Evolutionary conservation across 1,140 invertebrate genomes (phyloP).

Genomic region (Drosophila bipectinata): DNA sequence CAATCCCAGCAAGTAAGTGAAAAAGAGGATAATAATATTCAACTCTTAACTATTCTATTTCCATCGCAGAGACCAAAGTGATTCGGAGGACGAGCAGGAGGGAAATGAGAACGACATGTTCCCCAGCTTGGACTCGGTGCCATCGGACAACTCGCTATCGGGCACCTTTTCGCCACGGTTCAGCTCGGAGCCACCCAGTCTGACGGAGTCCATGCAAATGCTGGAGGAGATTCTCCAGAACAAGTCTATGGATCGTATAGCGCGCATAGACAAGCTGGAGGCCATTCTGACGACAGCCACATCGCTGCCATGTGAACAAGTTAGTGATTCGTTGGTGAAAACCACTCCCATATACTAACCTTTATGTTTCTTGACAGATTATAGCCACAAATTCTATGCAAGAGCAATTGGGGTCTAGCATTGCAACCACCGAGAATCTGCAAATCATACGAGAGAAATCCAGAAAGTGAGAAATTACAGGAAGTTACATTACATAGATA

Average conservation of each 20-base stretch:
- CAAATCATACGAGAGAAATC: conserved; percentile 79
- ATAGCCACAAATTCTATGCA: conserved; percentile 77
- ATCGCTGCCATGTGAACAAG: conserved; percentile 85
- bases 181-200: conserved; percentile 92
- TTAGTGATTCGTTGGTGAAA: conserved; percentile 5
- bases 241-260: conserved; percentile 92
- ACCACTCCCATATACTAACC: background rate
- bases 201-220: conserved; percentile 96
- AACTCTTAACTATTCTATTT: background rate
- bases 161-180: conserved; percentile 88
- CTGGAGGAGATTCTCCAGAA: conserved; percentile 94
- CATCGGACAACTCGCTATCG: conserved; percentile 88
- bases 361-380: conserved; percentile 46
- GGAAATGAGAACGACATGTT: conserved; percentile 89
- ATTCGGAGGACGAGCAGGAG: conserved; percentile 88
- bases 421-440: conserved; percentile 79
- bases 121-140: conserved; percentile 90
- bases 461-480: conserved; percentile 64
- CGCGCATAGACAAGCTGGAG: conserved; percentile 93
- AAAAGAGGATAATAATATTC: background rate
- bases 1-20: conserved; percentile 86
- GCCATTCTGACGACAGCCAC: conserved; percentile 92
- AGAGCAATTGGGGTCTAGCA: conserved; percentile 77
- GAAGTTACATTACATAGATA: too few species aligned
- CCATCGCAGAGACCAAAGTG: conserved; percentile 86